Percentiles rank a stretch among this genome's conserved stretches.
These are phyloP conservation scores for Aporrectodea caliginosa DNA, from an alignment of 1,140 invertebrate genomes.

Conservation along the genomic window DNA sequence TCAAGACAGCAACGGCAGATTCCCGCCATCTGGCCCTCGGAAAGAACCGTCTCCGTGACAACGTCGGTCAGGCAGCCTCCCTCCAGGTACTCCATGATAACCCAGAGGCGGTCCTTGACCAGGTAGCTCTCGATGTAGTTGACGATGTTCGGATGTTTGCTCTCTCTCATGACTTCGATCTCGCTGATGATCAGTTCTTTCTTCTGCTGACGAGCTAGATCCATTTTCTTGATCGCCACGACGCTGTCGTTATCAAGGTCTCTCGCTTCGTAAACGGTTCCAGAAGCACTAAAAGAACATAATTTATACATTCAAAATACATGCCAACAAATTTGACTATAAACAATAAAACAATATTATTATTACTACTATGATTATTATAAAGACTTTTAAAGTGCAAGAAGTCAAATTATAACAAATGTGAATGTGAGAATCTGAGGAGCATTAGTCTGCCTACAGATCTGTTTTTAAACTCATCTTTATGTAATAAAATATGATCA, in stretches of 20 bases:
- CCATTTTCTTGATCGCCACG: slow-evolving; percentile 60
- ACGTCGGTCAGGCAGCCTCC: slow-evolving; percentile 60
- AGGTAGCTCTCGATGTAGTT: slow-evolving; percentile 81
- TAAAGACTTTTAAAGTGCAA: too few species aligned
- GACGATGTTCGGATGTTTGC: slow-evolving; percentile 57
- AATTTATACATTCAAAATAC: too few species aligned
- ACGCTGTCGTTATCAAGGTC: slow-evolving; percentile 41
- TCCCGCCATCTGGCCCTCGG: slow-evolving; percentile 89
- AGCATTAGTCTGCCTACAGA: too few species aligned
- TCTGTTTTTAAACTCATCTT: too few species aligned
- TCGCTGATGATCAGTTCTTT: slow-evolving; percentile 60
- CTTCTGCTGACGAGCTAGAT: slow-evolving; percentile 58
- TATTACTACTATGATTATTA: too few species aligned
- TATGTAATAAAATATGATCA: too few species aligned
- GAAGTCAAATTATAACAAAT: too few species aligned
- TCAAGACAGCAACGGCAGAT: slow-evolving; percentile 64
- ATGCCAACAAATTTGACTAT: too few species aligned
- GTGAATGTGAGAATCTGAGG: too few species aligned
- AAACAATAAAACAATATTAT: too few species aligned
- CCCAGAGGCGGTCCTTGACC: slow-evolving; percentile 67
- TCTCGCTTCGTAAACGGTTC: slow-evolving; percentile 56
- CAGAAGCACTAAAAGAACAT: too few species aligned
- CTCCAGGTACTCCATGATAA: slow-evolving; percentile 61
- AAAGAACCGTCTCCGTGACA: slow-evolving; percentile 60
- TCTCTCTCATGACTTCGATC: slow-evolving; percentile 56